Evolutionary conservation across 2,113 vertebrate species (phyloP).

Genomic region (Grammomys surdaster): DNA sequence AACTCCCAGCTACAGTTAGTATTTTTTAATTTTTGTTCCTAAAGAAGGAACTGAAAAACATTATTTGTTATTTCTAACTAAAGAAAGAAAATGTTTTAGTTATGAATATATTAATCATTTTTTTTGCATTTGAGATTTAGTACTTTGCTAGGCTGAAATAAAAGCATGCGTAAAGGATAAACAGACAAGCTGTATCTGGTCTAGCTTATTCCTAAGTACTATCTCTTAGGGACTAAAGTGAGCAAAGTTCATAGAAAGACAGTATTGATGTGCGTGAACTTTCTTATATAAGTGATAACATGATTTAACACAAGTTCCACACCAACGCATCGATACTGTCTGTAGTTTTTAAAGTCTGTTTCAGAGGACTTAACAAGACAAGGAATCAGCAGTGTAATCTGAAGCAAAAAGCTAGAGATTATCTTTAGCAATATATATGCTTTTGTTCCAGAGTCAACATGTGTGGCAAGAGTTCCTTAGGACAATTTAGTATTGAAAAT

Average conservation of each 20-base stretch:
- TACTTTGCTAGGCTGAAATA: neutral
- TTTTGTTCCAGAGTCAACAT: neutral
- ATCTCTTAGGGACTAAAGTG: neutral
- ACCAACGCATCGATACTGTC: neutral
- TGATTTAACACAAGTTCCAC: neutral
- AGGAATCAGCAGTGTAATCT: neutral
- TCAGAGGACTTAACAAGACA: neutral
- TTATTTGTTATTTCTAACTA: conserved; percentile 13
- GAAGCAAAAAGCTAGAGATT: conserved; percentile 1
- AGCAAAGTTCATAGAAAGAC: neutral
- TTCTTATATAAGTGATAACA: neutral
- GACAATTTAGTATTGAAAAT: neutral
- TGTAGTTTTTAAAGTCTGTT: neutral
- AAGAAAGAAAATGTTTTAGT: neutral
- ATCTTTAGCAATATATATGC: neutral
- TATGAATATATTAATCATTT: neutral
- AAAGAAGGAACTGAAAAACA: neutral
- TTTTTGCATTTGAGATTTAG: conserved; percentile 11
- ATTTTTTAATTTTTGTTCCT: conserved; percentile 26
- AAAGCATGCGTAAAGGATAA: neutral
- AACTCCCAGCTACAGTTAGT: neutral
- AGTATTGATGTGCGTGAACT: neutral
- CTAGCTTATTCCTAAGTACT: neutral
- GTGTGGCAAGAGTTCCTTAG: conserved; percentile 15
- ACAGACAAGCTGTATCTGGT: neutral